A percentile compares a stretch with the other conserved stretches of the same genome.
phyloP scores from a whole-genome alignment of 2,797 vertebrate species.

The Australoheros facetus region DNA sequence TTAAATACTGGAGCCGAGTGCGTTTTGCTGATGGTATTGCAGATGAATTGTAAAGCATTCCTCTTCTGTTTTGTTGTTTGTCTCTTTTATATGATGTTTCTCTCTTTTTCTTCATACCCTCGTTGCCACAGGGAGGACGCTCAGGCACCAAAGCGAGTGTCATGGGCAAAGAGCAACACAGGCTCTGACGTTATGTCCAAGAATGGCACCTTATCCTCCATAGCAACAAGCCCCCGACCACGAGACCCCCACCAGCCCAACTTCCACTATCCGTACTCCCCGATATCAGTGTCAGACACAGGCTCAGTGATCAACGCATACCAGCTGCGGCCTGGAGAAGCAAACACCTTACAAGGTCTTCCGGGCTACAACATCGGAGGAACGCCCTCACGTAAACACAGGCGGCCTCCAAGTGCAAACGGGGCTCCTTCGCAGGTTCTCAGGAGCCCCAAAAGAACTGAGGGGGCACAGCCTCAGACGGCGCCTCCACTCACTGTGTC shows the following conservation, averaged over 20 bases:
- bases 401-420: constrained; percentile 56
- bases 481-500: constrained; percentile 62
- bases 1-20: not conserved
- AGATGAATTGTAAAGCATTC: not conserved
- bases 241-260: constrained; percentile 69
- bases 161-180: constrained; percentile 87
- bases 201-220: constrained; percentile 92
- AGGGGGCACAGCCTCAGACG: constrained; percentile 79
- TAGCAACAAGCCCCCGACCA: constrained; percentile 81
- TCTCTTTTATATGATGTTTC: not conserved
- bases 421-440: constrained; percentile 68
- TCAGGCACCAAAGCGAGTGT: constrained; percentile 88
- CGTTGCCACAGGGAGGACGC: constrained; percentile 87
- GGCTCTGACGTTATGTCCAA: constrained; percentile 89
- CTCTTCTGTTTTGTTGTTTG: not conserved
- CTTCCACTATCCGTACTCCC: constrained; percentile 78
- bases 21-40: not conserved
- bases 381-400: constrained; percentile 61
- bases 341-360: constrained; percentile 78
- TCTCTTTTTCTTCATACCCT: not conserved
- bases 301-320: constrained; percentile 84
- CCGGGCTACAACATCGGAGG: constrained; percentile 79
- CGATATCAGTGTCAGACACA: constrained; percentile 75
- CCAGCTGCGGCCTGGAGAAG: constrained; percentile 74
- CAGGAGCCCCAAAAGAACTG: constrained; percentile 76